Percentiles rank a stretch among this genome's conserved stretches.
Conservation (phyloP, 23 tunicate genomes). For the Ciona savignyi region DNA sequence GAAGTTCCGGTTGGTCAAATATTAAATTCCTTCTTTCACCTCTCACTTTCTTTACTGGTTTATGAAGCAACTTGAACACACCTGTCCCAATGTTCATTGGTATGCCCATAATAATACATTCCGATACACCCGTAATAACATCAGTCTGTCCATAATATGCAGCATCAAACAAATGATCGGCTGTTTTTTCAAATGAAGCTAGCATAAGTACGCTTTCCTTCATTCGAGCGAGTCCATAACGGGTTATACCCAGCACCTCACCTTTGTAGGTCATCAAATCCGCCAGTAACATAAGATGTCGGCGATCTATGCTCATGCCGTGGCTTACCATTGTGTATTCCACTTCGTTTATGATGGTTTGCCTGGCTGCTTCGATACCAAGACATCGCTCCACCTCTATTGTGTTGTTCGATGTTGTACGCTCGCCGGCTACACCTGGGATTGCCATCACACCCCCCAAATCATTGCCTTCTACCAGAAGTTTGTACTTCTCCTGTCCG, state of each 20-base stretch:
- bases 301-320: constrained; percentile 89
- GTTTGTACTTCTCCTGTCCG: constrained; percentile 40
- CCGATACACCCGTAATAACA: constrained; percentile 76
- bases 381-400: constrained; percentile 78
- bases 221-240: constrained; percentile 74
- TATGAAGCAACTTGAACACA: constrained; percentile 71
- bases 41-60: constrained; percentile 11
- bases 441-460: constrained; percentile 87
- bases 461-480: constrained; percentile 86
- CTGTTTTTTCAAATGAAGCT: constrained; percentile 94
- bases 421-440: constrained; percentile 60
- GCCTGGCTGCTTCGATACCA: constrained; percentile 93
- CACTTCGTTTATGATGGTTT: constrained; percentile 78
- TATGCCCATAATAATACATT: constrained; percentile 90
- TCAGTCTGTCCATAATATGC: constrained; percentile 96
- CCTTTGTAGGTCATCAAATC: constrained; percentile 97
- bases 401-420: constrained; percentile 81
- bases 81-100: constrained; percentile 96
- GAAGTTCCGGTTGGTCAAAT: constrained; percentile 43
- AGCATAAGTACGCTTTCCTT: constrained; percentile 84
- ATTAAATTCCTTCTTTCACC: constrained; percentile 28
- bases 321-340: constrained; percentile 87
- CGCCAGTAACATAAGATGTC: constrained; percentile 92
- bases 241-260: constrained; percentile 73
- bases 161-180: constrained; percentile 93